These are phyloP conservation scores for Stichopus chloronotus DNA, from an alignment of 35 echinoderm and acorn worm genomes.

Conservation along the genomic window DNA sequence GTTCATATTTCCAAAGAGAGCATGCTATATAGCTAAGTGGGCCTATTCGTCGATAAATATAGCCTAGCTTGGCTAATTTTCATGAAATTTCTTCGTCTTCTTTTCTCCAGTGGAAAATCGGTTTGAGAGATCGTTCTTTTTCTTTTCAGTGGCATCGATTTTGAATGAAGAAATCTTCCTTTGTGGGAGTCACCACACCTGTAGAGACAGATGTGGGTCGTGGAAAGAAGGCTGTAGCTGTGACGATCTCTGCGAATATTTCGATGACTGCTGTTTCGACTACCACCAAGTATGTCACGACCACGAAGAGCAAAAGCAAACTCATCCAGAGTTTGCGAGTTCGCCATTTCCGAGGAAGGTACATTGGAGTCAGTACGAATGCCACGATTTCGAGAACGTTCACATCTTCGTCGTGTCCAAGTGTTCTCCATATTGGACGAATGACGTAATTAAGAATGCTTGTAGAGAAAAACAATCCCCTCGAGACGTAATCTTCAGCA, in stretches of 20 bases:
- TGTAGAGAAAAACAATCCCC: not conserved
- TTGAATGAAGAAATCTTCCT: not conserved
- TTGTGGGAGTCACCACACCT: not conserved
- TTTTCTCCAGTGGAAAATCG: not conserved
- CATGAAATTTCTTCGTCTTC: not conserved
- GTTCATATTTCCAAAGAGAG: not conserved
- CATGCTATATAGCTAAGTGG: not conserved
- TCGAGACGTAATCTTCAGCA: not conserved
- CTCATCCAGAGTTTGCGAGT: not conserved
- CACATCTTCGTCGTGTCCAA: not conserved
- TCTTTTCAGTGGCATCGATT: not conserved
- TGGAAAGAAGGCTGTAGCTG: not conserved
- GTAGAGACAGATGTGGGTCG: slow-evolving; percentile 6
- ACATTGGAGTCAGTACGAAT: not conserved
- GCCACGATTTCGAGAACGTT: not conserved
- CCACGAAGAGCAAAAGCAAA: not conserved
- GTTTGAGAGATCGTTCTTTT: not conserved
- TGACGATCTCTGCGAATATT: not conserved
- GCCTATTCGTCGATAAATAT: not conserved
- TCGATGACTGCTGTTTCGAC: slow-evolving; percentile 8
- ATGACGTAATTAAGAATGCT: not conserved
- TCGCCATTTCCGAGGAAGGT: not conserved
- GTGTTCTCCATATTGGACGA: slow-evolving; percentile 41
- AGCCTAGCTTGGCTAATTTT: not conserved
- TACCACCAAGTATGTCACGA: not conserved